These are phyloP conservation scores for Cyprinodon variegatus DNA, from an alignment of 2,113 vertebrate species.

Conservation along the genomic window DNA sequence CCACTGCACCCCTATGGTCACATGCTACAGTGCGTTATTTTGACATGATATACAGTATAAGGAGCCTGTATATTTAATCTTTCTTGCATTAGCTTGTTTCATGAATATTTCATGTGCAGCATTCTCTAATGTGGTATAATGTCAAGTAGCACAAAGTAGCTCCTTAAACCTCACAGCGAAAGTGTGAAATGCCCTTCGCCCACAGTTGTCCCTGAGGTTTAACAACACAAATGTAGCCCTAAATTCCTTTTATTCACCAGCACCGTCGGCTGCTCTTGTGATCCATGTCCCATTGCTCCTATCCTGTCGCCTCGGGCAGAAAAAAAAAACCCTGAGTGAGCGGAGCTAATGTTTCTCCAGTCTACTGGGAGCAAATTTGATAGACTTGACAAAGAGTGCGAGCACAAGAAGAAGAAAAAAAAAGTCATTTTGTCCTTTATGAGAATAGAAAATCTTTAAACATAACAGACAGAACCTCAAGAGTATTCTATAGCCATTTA, in stretches of 20 bases:
- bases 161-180: conserved; percentile 15
- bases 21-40: conserved; percentile 10
- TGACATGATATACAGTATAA: conserved; percentile 18
- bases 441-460: conserved; percentile 37
- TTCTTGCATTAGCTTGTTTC: conserved; percentile 6
- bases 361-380: conserved; percentile 39
- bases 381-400: conserved; percentile 44
- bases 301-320: conserved; percentile 39
- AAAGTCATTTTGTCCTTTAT: conserved; percentile 30
- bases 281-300: conserved; percentile 22
- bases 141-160: conserved; percentile 16
- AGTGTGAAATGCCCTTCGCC: conserved; percentile 39
- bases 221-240: conserved; percentile 27
- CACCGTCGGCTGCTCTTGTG: conserved; percentile 17
- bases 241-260: conserved; percentile 24
- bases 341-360: conserved; percentile 40
- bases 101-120: conserved; percentile 54
- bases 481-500: conserved; percentile 15
- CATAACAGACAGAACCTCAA: conserved; percentile 16
- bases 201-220: conserved; percentile 18
- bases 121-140: conserved; percentile 24
- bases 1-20: neutral
- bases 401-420: conserved; percentile 7
- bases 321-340: conserved; percentile 37
- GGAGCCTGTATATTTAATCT: conserved; percentile 38